Evolutionary conservation across 30 jellyfish, hydroid and myxozoan genomes (phyloP), one percentile per base, ranked within the genome.

Genomic region (Turritopsis dohrnii): DNA sequence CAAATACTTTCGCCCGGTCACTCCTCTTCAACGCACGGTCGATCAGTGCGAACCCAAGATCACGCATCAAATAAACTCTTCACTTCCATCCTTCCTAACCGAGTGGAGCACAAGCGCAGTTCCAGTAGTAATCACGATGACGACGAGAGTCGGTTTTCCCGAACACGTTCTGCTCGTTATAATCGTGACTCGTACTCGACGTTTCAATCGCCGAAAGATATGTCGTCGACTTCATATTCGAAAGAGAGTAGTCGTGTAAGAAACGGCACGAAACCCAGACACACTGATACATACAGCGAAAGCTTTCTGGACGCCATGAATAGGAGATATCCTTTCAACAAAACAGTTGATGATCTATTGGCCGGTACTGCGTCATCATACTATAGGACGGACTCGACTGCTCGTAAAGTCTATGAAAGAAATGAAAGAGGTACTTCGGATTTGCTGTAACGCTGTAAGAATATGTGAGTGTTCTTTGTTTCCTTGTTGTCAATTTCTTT

Each of bases 21-120:
- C 22, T 69, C 77, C 28, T 17, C 77, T 23, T n/a, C n/a, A n/a
- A n/a, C n/a, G n/a, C n/a, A n/a, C n/a, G n/a, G n/a, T n/a, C n/a
- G n/a, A 69, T 8, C 28, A 69, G 28, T 21, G 30, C 28, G 77
- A 69, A 69, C 28, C 8, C 19, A 16, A 23, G 77, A 69, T n/a
- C 28, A 23, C 22, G 9, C 9, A 17, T 9, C 77, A 27, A n/a
- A 69, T 21, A 69, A 21, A 19, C 77, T n/a, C 19, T 69, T 69
- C 19, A 69, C 23, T 23, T 16, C 77, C 0, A 69, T 69, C 77
- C 77, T 69, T 69, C 77, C 77, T 69, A 69, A 69, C 22, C 77
- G 77, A 69, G 31, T 23, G 28, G 77, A 69, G 28, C 30, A 1
- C 77, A 69, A 0, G 22, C 77, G 22, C 16, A 23, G 30, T 1